Conservation (phyloP, 1,140 invertebrate species). For the Pygmarrhopalites habei region DNA sequence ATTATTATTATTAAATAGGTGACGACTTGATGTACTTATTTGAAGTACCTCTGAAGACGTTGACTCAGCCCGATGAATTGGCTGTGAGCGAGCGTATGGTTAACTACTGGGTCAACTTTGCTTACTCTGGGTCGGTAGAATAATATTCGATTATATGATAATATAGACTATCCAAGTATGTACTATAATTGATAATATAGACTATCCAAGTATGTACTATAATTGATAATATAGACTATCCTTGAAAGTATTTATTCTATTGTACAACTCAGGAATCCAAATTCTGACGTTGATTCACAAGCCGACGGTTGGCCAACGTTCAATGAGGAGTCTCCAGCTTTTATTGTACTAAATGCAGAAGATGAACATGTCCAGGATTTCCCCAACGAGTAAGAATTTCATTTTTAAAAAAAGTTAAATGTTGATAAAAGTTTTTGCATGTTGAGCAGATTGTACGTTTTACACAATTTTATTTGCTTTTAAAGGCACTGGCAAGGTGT, state of each 20-base stretch:
- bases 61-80: conserved; percentile 22
- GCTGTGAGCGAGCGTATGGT: conserved; percentile 27
- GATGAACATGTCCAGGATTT: not conserved
- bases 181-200: no score
- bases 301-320: conserved; percentile 1
- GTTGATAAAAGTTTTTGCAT: no score
- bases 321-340: not conserved
- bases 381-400: no score
- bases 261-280: not conserved
- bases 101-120: conserved; percentile 37
- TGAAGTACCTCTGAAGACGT: not conserved
- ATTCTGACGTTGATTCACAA: not conserved
- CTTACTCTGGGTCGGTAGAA: conserved; percentile 36
- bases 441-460: no score
- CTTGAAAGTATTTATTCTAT: no score
- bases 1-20: no score
- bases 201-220: no score
- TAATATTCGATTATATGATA: no score
- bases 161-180: no score
- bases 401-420: no score
- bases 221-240: no score
- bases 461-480: no score
- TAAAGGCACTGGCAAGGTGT: not conserved
- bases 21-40: conserved; percentile 40
- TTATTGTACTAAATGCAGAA: not conserved